Conservation (phyloP, 2,113 vertebrate genomes). For the Grammomys surdaster region DNA sequence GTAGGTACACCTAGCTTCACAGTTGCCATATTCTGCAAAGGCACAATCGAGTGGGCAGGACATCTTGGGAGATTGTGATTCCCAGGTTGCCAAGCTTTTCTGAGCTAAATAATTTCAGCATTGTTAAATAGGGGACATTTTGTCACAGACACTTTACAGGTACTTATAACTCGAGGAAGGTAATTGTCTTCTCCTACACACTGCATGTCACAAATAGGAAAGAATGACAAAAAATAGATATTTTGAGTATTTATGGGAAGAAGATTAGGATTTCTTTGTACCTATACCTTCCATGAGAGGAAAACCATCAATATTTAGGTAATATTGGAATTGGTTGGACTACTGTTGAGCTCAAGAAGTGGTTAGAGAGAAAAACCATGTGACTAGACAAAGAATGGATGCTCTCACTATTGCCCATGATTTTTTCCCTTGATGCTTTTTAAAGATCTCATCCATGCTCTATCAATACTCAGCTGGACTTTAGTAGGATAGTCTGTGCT, state of each 20-base stretch:
- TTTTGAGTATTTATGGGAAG: not conserved
- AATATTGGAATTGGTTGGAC: no score
- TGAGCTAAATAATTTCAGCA: not conserved
- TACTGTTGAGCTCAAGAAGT: not conserved
- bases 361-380: not conserved
- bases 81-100: not conserved
- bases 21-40: not conserved
- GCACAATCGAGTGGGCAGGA: not conserved
- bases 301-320: not conserved
- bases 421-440: not conserved
- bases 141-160: not conserved
- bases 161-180: not conserved
- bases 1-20: no score
- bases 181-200: not conserved
- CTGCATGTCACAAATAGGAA: not conserved
- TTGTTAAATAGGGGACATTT: not conserved
- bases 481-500: not conserved
- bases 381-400: not conserved
- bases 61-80: not conserved
- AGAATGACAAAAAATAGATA: not conserved
- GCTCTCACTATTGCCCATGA: no score
- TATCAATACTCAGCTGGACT: not conserved
- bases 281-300: not conserved
- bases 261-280: not conserved
- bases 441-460: not conserved